Percentiles rank a stretch among this genome's conserved stretches.
phyloP scores from a whole-genome alignment of 2,888 invertebrate species.

The Dione vanillae region DNA sequence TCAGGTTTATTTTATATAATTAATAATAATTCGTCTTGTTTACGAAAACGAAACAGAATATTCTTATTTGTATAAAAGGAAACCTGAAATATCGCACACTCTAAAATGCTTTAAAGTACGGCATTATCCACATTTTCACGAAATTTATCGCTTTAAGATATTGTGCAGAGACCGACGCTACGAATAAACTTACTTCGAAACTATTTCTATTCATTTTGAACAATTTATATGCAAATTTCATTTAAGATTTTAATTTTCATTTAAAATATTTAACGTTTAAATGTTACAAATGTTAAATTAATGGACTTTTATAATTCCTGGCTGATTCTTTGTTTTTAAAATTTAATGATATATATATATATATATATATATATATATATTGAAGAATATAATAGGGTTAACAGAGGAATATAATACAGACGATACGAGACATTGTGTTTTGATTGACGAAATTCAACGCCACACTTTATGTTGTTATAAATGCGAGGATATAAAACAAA shows the following conservation, averaged over 20 bases:
- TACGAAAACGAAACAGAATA: too few species aligned
- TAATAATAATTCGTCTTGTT: too few species aligned
- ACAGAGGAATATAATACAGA: too few species aligned
- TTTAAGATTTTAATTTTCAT: constrained; percentile 22
- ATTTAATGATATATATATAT: too few species aligned
- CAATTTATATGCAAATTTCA: constrained; percentile 34
- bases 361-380: too few species aligned
- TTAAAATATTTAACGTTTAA: constrained; percentile 1
- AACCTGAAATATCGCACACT: constrained; percentile 27
- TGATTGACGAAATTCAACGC: too few species aligned
- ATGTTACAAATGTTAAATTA: not conserved
- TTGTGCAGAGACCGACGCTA: constrained; percentile 48
- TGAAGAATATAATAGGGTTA: too few species aligned
- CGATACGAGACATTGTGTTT: not conserved
- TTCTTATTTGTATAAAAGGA: not conserved
- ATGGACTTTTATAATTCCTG: not conserved
- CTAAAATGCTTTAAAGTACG: constrained; percentile 53
- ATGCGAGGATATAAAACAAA: too few species aligned
- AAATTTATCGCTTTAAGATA: constrained; percentile 64
- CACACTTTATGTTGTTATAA: too few species aligned
- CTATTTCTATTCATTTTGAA: constrained; percentile 32
- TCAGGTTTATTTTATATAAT: too few species aligned
- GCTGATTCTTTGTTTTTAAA: not conserved
- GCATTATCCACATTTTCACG: constrained; percentile 57
- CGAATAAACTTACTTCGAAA: constrained; percentile 36